Conservation (phyloP, 2,888 invertebrate species). For the Pyrrhia umbra region DNA sequence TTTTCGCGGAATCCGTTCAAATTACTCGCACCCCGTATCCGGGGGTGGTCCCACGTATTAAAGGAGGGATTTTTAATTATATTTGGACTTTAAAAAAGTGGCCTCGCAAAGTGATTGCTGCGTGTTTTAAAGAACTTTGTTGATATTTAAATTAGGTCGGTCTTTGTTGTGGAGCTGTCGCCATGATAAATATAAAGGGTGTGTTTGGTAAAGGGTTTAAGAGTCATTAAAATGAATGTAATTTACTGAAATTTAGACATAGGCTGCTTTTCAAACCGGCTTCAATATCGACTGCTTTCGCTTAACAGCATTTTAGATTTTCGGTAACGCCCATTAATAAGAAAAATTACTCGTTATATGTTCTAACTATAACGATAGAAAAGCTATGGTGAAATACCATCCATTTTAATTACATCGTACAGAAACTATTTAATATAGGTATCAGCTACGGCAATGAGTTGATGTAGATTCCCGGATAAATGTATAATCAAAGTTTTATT, state of each 20-base stretch:
- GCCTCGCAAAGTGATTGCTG: slow-evolving; percentile 56
- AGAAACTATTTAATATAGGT: too few species aligned
- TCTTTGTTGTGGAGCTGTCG: slow-evolving; percentile 10
- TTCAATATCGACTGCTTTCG: too few species aligned
- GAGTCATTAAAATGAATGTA: background rate
- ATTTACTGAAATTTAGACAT: background rate
- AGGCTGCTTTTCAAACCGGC: background rate
- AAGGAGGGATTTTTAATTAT: slow-evolving; percentile 65
- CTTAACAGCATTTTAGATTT: too few species aligned
- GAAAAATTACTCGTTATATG: too few species aligned
- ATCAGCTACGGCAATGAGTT: too few species aligned
- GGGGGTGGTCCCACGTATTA: slow-evolving; percentile 55
- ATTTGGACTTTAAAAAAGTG: slow-evolving; percentile 51
- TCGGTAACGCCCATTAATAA: background rate
- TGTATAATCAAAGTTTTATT: too few species aligned
- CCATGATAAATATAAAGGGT: background rate
- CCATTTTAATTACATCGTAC: too few species aligned
- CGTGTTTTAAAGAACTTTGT: slow-evolving; percentile 29
- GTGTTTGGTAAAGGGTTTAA: slow-evolving; percentile 13
- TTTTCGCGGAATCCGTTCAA: slow-evolving; percentile 79
- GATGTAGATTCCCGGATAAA: too few species aligned
- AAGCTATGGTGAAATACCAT: too few species aligned
- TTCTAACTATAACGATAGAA: too few species aligned
- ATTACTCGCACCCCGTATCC: slow-evolving; percentile 73
- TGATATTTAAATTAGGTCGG: slow-evolving; percentile 23